Evolutionary conservation across 2,797 vertebrate genomes (phyloP), one percentile per base, ranked within the genome.

Genomic region (Myotis myotis): DNA sequence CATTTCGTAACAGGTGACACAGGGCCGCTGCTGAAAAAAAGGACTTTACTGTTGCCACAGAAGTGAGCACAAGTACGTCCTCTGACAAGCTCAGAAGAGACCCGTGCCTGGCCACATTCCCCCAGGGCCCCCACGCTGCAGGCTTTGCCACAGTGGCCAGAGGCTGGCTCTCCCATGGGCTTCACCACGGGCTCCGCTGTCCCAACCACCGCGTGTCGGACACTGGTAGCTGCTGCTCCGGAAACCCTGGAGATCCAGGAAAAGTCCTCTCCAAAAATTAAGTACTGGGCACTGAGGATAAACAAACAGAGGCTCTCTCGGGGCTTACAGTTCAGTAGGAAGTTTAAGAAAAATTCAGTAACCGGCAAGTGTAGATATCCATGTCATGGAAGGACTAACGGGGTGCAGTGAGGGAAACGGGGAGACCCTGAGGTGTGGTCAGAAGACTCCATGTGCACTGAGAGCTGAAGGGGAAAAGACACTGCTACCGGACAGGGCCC

Each of bases 331-430:
- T 41, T 71, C 22, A 44, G 30, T 1, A 66, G 8, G 19, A 87
- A 64, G 51, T 25, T 17, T 41, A 57, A 47, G 78, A 47, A 75
- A 75, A 82, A 57, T 23, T 28, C 25, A 92, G 23, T 16, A 10
- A 76, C 36, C 19, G 30, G 64, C 47, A 33, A 16, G 19, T 5
- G 1, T 0, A 75, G 57, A 64, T 11, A 28, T 12, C 12, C 0
- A 8, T 23, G 66, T 8, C 44, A 62, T 0, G 3, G n/a, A 16
- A 85, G 41, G 70, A 60, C 8, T 1, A 16, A 33, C 1, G 3
- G 4, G 16, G 13, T 28, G 3, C 11, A 15, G 1, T 1, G 15
- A 68, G 36, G 12, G 17, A 1, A 28, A 30, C 0, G 0, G 16
- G 68, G 4, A 6, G 47, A 30, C 3, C 33, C 25, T 12, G 38